These are phyloP conservation scores for Thalassoma bifasciatum DNA, from an alignment of 2,113 vertebrate genomes.

Conservation along the genomic window DNA sequence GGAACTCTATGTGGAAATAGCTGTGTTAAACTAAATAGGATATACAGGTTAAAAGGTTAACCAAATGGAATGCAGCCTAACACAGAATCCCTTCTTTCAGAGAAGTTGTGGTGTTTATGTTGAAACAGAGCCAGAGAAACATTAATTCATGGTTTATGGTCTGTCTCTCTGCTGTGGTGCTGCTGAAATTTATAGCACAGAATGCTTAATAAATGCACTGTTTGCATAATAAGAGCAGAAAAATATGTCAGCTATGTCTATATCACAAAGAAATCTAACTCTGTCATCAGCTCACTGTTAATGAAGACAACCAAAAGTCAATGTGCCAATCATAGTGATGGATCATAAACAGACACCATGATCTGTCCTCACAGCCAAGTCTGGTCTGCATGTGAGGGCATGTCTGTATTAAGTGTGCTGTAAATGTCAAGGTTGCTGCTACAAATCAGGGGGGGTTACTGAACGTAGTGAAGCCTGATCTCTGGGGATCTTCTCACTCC, in stretches of 20 bases:
- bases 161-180: not conserved
- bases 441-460: not conserved
- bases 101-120: not conserved
- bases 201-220: not conserved
- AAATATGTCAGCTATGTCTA: not conserved
- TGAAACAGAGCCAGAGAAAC: not conserved
- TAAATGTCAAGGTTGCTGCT: slow-evolving; percentile 34
- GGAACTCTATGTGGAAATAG: not conserved
- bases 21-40: not conserved
- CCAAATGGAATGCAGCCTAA: not conserved
- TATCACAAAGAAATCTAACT: not conserved
- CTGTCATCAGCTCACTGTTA: not conserved
- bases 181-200: not conserved
- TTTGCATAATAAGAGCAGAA: not conserved
- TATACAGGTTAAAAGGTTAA: not conserved
- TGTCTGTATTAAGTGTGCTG: not conserved
- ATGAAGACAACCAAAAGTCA: not conserved
- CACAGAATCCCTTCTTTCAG: not conserved
- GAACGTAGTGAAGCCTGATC: slow-evolving; percentile 30
- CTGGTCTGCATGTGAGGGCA: not conserved
- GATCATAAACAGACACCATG: not conserved
- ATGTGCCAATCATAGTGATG: not conserved
- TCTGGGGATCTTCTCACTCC: slow-evolving; percentile 22
- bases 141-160: not conserved
- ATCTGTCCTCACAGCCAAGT: not conserved